Evolutionary conservation across 1,140 invertebrate genomes (phyloP).

Genomic region (Trichoplusia ni): DNA sequence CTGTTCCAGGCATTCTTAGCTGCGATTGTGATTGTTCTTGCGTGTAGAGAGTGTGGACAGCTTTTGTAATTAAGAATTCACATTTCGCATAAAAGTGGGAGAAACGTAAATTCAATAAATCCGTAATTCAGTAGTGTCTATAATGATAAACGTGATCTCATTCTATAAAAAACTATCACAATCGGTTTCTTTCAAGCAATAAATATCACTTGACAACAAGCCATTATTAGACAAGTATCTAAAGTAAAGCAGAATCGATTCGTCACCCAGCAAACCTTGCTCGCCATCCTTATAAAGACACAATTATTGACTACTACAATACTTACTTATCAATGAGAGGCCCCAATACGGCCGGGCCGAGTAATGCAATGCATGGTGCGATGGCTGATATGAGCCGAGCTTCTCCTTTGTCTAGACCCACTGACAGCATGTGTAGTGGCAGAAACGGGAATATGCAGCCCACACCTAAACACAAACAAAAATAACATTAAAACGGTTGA

Average conservation of each 20-base stretch:
- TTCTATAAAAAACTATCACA: no score
- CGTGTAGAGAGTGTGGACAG: no score
- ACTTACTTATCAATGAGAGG: constrained; percentile 85
- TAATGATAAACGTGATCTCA: no score
- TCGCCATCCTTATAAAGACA: not conserved
- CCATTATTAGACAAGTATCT: no score
- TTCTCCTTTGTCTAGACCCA: constrained; percentile 87
- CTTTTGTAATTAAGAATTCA: no score
- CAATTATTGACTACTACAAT: constrained; percentile 1
- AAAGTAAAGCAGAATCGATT: not conserved
- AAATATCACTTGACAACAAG: no score
- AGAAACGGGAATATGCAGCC: constrained; percentile 90
- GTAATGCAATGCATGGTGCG: constrained; percentile 86
- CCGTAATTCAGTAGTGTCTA: no score
- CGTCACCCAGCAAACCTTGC: not conserved
- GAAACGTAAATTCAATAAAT: no score
- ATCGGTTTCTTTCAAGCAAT: no score
- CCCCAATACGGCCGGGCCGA: constrained; percentile 86
- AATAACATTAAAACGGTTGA: not conserved
- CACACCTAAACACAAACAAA: constrained; percentile 81
- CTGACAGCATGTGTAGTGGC: constrained; percentile 86
- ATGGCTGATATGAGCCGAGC: constrained; percentile 87
- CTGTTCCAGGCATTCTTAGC: not conserved
- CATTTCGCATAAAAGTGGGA: no score
- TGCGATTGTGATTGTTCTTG: no score